A percentile compares a stretch with the other conserved stretches of the same genome.
Evolutionary conservation across 2,797 vertebrate genomes (phyloP).

Genomic region (Pteropus rufus): DNA sequence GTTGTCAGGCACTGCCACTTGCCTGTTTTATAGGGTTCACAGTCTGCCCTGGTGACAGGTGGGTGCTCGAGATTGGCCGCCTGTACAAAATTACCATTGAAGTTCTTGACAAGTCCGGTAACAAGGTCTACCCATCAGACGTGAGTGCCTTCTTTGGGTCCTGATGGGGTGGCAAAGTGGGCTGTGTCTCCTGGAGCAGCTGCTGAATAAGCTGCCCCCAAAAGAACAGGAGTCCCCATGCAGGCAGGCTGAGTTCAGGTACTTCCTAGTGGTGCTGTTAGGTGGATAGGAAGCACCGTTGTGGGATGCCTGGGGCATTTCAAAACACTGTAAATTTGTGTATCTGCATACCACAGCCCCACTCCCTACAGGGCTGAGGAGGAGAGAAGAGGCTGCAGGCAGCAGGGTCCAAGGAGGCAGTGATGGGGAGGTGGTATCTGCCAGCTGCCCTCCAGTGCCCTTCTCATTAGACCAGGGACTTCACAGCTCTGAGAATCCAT

Average conservation of each 20-base stretch:
- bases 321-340: not conserved
- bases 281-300: not conserved
- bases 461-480: not conserved
- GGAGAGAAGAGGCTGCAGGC: not conserved
- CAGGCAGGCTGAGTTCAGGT: not conserved
- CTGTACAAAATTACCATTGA: conserved; percentile 91
- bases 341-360: too few relatives aligned
- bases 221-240: not conserved
- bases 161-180: not conserved
- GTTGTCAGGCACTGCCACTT: not conserved
- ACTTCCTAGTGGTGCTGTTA: not conserved
- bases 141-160: conserved; percentile 84
- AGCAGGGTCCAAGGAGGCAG: not conserved
- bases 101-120: conserved; percentile 94
- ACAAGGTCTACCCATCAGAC: conserved; percentile 93
- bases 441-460: too few relatives aligned
- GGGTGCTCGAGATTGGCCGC: conserved; percentile 92
- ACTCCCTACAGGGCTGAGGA: rapidly evolving
- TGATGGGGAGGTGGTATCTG: not conserved
- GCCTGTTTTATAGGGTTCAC: conserved; percentile 88
- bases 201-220: not conserved
- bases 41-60: conserved; percentile 92
- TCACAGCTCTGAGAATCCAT: not conserved
- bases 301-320: not conserved
- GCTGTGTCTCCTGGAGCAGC: not conserved